Evolutionary conservation across 2,797 vertebrate genomes (phyloP).

Genomic region (Artibeus lituratus): DNA sequence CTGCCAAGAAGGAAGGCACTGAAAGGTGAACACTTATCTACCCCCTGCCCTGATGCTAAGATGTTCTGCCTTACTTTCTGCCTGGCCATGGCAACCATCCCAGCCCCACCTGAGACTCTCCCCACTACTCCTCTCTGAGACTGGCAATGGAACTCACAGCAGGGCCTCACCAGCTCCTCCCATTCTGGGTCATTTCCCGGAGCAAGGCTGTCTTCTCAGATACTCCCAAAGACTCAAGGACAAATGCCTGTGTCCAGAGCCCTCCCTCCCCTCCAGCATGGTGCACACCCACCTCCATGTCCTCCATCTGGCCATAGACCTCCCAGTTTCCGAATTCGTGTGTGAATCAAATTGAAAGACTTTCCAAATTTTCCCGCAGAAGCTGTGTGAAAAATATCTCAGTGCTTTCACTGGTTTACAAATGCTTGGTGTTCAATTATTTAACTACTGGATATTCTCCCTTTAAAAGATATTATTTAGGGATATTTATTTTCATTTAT

Average conservation of each 20-base stretch:
- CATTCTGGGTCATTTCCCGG: neutral
- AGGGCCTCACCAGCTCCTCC: too few species aligned
- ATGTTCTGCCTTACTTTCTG: neutral
- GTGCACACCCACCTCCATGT: rapidly evolving
- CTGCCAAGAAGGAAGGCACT: neutral
- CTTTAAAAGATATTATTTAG: neutral
- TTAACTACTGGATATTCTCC: neutral
- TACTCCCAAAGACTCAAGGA: neutral
- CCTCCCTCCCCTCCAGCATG: neutral
- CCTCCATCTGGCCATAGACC: neutral
- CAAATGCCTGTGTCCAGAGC: neutral
- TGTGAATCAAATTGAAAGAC: neutral
- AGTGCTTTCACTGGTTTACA: neutral
- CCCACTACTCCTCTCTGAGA: neutral
- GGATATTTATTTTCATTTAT: neutral
- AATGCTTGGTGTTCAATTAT: neutral
- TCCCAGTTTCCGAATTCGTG: neutral
- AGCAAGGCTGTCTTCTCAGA: neutral
- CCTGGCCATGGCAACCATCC: neutral
- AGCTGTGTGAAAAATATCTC: neutral
- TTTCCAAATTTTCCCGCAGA: neutral
- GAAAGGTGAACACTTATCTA: neutral
- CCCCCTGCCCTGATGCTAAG: neutral
- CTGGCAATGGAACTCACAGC: neutral
- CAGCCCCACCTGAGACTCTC: neutral